phyloP scores from a whole-genome alignment of 2,113 vertebrate genomes.

The Pachycephala philippinensis region DNA sequence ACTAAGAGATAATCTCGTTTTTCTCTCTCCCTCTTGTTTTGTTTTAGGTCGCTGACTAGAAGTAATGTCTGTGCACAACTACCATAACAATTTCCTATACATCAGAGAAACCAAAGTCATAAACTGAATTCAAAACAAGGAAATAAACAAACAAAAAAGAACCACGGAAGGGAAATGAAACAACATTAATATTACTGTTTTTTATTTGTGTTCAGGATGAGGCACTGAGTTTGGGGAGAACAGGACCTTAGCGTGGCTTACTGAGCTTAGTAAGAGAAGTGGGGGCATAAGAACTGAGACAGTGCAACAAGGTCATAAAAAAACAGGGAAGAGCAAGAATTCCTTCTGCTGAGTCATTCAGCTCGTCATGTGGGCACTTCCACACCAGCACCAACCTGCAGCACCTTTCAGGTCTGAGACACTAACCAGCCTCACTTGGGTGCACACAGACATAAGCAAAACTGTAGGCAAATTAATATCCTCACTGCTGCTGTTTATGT shows the following conservation, averaged over 20 bases:
- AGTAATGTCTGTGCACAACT: neutral
- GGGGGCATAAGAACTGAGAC: neutral
- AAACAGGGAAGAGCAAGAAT: neutral
- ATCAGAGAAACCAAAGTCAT: slow-evolving; percentile 19
- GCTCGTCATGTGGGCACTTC: neutral
- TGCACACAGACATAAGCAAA: neutral
- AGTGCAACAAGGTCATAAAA: neutral
- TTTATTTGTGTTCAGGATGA: neutral
- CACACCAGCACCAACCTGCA: neutral
- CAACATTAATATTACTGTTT: neutral
- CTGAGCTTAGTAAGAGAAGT: neutral
- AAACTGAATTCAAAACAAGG: slow-evolving; percentile 9
- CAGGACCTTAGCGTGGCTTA: neutral
- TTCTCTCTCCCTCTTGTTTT: neutral
- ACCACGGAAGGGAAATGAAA: neutral
- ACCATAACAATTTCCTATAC: slow-evolving; percentile 15
- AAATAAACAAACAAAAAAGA: neutral
- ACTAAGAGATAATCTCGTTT: slow-evolving; percentile 5
- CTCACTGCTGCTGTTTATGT: neutral
- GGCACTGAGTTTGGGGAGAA: neutral
- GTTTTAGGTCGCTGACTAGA: neutral
- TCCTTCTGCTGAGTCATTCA: neutral
- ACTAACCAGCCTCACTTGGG: neutral
- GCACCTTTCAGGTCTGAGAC: neutral
- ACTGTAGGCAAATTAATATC: neutral